phyloP scores from a whole-genome alignment of 2,888 invertebrate species.

The Himalopsyche tibetana region DNA sequence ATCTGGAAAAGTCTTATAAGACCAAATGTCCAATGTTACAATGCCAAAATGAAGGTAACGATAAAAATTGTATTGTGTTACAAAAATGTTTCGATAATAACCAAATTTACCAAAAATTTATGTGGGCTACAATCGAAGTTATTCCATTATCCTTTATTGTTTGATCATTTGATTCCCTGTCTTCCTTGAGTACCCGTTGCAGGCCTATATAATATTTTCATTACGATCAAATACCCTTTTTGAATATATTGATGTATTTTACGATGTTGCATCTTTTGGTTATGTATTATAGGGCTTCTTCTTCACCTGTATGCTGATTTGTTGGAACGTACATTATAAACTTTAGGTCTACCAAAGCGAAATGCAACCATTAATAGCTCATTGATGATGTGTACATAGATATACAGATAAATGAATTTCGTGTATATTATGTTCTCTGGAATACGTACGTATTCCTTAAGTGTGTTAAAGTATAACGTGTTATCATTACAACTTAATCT shows the following conservation, averaged over 20 bases:
- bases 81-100: no score
- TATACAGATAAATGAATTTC: slow-evolving; percentile 24
- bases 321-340: not conserved
- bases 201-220: not conserved
- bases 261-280: not conserved
- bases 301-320: not conserved
- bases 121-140: no score
- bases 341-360: slow-evolving; percentile 18
- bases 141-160: not conserved
- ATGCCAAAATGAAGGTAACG: no score
- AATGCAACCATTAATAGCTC: slow-evolving; percentile 1
- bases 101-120: no score
- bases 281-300: not conserved
- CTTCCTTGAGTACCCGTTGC: not conserved
- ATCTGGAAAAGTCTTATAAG: no score
- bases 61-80: no score
- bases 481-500: slow-evolving; percentile 14
- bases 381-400: slow-evolving; percentile 12
- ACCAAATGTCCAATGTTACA: no score
- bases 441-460: slow-evolving; percentile 3
- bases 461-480: not conserved
- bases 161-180: slow-evolving; percentile 6
- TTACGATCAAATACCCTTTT: not conserved
- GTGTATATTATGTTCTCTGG: not conserved
- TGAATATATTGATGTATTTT: not conserved